phyloP scores from a whole-genome alignment of 2,113 vertebrate genomes.

The Varanus salvator region DNA sequence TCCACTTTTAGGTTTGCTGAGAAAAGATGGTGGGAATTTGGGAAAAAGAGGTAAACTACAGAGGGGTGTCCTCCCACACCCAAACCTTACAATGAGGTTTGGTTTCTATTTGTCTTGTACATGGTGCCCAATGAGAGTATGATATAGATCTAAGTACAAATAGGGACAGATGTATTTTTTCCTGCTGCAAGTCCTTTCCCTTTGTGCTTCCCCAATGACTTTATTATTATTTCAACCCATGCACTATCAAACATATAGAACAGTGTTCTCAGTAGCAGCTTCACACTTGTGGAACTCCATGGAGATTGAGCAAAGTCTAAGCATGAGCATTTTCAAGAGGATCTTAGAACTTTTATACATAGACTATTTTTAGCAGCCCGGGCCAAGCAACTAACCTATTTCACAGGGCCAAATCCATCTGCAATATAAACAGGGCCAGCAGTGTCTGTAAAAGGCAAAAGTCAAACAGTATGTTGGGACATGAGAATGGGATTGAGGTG shows the following conservation, averaged over 20 bases:
- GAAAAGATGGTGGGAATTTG: neutral
- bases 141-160: neutral
- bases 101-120: neutral
- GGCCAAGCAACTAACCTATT: neutral
- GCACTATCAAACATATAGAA: neutral
- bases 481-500: neutral
- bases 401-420: neutral
- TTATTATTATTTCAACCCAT: neutral
- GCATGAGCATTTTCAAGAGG: neutral
- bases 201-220: neutral
- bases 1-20: neutral
- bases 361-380: neutral
- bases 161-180: neutral
- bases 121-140: neutral
- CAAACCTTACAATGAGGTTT: neutral
- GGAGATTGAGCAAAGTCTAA: neutral
- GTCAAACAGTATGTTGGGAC: neutral
- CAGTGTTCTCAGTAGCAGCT: neutral
- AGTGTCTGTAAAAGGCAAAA: neutral
- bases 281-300: neutral
- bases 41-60: neutral
- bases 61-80: neutral
- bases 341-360: neutral
- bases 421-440: no score
- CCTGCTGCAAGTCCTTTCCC: no score